phyloP scores from a whole-genome alignment of 1,140 invertebrate genomes.

The Vollenhovia emeryi region DNA sequence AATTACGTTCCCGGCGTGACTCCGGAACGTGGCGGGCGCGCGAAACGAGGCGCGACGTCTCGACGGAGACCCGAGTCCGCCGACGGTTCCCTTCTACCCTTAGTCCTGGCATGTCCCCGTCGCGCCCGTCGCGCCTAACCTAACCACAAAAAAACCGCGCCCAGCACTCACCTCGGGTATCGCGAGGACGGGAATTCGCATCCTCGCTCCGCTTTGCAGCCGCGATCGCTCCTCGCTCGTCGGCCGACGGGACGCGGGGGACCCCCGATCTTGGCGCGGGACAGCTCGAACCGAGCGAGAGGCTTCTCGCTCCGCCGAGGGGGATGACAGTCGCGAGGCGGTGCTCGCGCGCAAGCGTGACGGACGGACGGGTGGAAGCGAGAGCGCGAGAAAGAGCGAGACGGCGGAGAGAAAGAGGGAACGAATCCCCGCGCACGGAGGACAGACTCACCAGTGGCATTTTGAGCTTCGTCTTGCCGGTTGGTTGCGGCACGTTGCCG shows the following conservation, averaged over 20 bases:
- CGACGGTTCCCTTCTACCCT: too few relatives aligned
- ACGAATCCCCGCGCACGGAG: background rate
- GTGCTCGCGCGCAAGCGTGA: too few relatives aligned
- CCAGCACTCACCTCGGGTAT: constrained; percentile 20
- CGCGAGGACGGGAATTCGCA: background rate
- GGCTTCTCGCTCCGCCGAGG: background rate
- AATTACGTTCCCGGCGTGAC: background rate
- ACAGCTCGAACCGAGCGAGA: background rate
- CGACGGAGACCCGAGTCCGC: too few relatives aligned
- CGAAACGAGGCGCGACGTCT: too few relatives aligned
- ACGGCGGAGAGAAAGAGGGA: background rate
- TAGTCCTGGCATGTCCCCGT: too few relatives aligned
- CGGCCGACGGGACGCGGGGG: background rate
- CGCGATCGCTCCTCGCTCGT: background rate
- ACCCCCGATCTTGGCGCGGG: background rate
- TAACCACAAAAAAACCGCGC: constrained; percentile 57
- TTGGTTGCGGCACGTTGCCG: constrained; percentile 27
- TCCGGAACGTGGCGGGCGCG: too few relatives aligned
- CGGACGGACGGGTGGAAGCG: too few relatives aligned
- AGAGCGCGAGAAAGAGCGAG: too few relatives aligned
- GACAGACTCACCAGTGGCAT: constrained; percentile 78
- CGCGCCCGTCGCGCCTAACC: too few relatives aligned
- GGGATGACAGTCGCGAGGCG: constrained; percentile 28
- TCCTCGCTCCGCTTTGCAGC: background rate
- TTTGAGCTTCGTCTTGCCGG: constrained; percentile 80